Evolutionary conservation across 2,113 vertebrate genomes (phyloP).

Genomic region (Uria lomvia): DNA sequence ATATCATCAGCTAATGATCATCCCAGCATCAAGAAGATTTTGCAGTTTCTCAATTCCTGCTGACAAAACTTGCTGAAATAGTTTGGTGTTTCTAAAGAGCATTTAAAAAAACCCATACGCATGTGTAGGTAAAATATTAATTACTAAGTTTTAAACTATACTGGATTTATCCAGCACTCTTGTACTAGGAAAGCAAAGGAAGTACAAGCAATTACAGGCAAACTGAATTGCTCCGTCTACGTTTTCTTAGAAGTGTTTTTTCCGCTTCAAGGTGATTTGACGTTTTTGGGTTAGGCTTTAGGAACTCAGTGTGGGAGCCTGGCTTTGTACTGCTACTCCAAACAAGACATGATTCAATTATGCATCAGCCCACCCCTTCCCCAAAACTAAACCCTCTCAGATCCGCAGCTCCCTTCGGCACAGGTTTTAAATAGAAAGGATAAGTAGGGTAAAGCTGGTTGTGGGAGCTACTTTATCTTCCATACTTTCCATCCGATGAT

Average conservation of each 20-base stretch:
- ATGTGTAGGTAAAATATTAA: background rate
- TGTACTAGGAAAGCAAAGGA: background rate
- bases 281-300: slow-evolving; percentile 58
- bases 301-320: background rate
- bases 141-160: background rate
- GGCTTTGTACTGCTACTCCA: slow-evolving; percentile 26
- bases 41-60: background rate
- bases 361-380: background rate
- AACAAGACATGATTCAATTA: background rate
- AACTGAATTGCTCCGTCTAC: background rate
- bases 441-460: slow-evolving; percentile 54
- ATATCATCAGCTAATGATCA: background rate
- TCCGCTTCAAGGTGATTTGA: slow-evolving; percentile 18
- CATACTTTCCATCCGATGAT: background rate
- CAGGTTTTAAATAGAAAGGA: slow-evolving; percentile 45
- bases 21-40: background rate
- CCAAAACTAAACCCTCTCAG: slow-evolving; percentile 7
- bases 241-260: slow-evolving; percentile 29
- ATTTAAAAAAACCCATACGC: background rate
- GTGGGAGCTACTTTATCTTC: slow-evolving; percentile 43
- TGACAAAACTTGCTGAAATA: background rate
- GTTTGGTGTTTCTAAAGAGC: background rate
- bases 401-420: background rate
- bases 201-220: slow-evolving; percentile 10
- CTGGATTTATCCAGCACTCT: background rate